Conservation (phyloP, 1,140 invertebrate genomes). For the Platyscapa corneri region DNA sequence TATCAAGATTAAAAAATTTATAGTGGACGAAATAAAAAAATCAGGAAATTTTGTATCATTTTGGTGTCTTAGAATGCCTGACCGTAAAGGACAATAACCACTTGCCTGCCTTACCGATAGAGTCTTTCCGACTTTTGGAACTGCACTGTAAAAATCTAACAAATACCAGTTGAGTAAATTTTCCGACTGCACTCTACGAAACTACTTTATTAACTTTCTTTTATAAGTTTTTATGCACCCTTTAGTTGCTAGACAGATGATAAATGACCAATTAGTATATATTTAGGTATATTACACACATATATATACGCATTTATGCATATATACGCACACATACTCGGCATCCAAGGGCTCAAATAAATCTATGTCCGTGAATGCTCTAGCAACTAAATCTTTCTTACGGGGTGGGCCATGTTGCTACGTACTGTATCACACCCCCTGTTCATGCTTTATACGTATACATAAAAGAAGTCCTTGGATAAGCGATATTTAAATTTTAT, state of each 20-base stretch:
- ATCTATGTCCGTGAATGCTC: conserved; percentile 46
- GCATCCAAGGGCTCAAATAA: conserved; percentile 42
- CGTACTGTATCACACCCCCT: conserved; percentile 35
- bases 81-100: conserved; percentile 36
- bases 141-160: background rate
- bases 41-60: background rate
- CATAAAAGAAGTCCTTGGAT: conserved; percentile 23
- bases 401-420: conserved; percentile 38
- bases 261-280: background rate
- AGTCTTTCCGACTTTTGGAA: background rate
- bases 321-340: background rate
- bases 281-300: too few species aligned
- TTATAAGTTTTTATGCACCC: too few species aligned
- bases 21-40: background rate
- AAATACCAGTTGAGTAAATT: conserved; percentile 53
- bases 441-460: background rate
- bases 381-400: background rate
- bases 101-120: conserved; percentile 58
- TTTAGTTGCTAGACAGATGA: background rate
- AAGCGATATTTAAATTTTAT: conserved; percentile 46
- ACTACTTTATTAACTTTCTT: conserved; percentile 16
- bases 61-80: conserved; percentile 15
- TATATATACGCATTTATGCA: too few species aligned
- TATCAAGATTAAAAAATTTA: too few species aligned
- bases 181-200: background rate